These are phyloP conservation scores for Ectemnius continuus DNA, from an alignment of 2,888 invertebrate species.

Conservation along the genomic window DNA sequence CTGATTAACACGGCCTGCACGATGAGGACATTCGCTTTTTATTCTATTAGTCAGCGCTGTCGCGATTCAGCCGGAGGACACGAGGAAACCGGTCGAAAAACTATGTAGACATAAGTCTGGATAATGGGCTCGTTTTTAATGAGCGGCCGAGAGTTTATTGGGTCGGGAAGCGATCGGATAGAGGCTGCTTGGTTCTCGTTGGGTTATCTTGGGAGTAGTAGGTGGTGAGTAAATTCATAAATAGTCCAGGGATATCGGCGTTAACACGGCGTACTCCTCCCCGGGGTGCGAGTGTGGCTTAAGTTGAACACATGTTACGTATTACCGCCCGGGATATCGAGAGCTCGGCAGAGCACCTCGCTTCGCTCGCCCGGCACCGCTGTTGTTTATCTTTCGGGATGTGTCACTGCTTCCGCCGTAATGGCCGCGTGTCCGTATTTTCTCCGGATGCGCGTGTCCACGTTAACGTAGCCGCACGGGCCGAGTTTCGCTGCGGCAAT, in stretches of 20 bases:
- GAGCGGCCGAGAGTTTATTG: neutral
- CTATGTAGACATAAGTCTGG: neutral
- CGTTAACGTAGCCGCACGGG: too few relatives aligned
- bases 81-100: neutral
- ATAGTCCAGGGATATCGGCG: conserved; percentile 45
- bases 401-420: conserved; percentile 54
- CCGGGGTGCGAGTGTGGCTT: conserved; percentile 44
- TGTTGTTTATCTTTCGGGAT: conserved; percentile 62
- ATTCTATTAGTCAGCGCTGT: neutral
- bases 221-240: conserved; percentile 43
- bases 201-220: neutral
- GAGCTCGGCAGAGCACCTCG: conserved; percentile 19
- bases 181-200: neutral
- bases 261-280: conserved; percentile 46
- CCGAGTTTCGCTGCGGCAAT: conserved; percentile 11
- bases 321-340: conserved; percentile 54
- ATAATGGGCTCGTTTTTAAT: conserved; percentile 1
- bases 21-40: neutral
- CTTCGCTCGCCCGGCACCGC: conserved; percentile 34
- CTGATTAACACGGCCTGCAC: conserved; percentile 2
- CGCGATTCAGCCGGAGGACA: too few relatives aligned
- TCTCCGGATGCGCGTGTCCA: conserved; percentile 26
- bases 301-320: conserved; percentile 60
- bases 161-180: neutral
- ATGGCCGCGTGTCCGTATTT: conserved; percentile 14